A percentile compares a stretch with the other conserved stretches of the same genome.
Evolutionary conservation across 23 tunicate species (phyloP).

Genomic region (Diplosoma virens): DNA sequence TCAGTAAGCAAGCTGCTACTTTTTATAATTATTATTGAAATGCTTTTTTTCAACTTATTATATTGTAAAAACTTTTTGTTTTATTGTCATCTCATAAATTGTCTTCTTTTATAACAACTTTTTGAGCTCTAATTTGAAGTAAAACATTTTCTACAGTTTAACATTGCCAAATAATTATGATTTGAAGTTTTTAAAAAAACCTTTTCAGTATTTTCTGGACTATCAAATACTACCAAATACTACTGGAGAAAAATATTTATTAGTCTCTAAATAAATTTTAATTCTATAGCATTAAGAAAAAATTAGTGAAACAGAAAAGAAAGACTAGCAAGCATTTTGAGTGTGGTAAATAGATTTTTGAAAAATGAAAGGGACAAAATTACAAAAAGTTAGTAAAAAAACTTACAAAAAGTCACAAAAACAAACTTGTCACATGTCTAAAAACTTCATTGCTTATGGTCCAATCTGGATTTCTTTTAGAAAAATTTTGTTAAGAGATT

Average conservation of each 20-base stretch:
- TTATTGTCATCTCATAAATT: too few species aligned
- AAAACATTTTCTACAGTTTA: too few species aligned
- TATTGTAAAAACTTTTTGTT: too few species aligned
- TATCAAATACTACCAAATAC: too few species aligned
- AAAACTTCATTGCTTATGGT: background rate
- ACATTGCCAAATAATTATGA: too few species aligned
- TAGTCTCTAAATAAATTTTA: background rate
- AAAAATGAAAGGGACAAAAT: background rate
- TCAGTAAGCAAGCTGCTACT: constrained; percentile 4
- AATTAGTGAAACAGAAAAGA: background rate
- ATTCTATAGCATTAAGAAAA: background rate
- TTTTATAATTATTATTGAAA: too few species aligned
- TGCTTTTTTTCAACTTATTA: too few species aligned
- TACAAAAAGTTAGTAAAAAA: background rate
- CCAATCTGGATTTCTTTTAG: background rate
- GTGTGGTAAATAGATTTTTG: background rate
- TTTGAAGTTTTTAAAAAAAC: too few species aligned
- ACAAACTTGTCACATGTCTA: background rate
- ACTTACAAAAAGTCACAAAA: background rate
- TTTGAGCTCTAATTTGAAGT: too few species aligned
- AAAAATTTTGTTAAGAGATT: background rate
- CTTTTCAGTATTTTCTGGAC: too few species aligned
- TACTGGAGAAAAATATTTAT: too few species aligned
- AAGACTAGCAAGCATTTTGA: background rate
- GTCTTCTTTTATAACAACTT: too few species aligned